Conservation (phyloP, 2,888 invertebrate species). For the Criorhina ranunculi region DNA sequence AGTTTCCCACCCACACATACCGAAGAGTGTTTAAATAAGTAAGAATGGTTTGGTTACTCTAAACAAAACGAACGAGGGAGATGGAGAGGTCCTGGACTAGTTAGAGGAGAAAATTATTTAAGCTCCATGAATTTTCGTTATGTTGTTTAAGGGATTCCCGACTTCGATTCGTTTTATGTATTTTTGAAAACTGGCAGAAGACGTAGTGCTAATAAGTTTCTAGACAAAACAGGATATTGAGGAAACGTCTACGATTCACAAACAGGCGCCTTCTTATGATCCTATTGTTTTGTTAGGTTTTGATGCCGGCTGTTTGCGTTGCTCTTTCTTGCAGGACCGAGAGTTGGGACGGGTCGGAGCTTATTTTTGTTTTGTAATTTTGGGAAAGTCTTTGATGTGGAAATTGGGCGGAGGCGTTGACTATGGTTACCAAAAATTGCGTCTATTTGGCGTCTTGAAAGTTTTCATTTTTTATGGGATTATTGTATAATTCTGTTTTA, state of each 20-base stretch:
- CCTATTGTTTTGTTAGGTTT: conserved; percentile 50
- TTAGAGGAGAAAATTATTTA: conserved; percentile 62
- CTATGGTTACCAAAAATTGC: conserved; percentile 28
- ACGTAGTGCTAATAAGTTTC: conserved; percentile 69
- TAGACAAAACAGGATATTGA: conserved; percentile 73
- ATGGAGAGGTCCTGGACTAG: background rate
- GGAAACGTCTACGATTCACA: conserved; percentile 61
- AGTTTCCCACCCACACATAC: conserved; percentile 12
- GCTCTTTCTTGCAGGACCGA: background rate
- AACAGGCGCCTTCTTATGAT: conserved; percentile 67
- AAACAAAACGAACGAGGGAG: background rate
- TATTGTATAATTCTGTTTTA: conserved; percentile 60
- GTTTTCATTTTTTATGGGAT: conserved; percentile 64
- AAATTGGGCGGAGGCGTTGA: conserved; percentile 33
- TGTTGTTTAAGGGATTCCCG: conserved; percentile 33
- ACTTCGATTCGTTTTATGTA: conserved; percentile 43
- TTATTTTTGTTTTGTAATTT: conserved; percentile 56
- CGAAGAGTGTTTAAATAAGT: conserved; percentile 61
- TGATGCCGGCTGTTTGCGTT: conserved; percentile 41
- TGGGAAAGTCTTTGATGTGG: conserved; percentile 54
- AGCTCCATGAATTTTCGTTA: conserved; percentile 67
- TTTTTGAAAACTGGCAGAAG: conserved; percentile 34
- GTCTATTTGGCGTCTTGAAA: conserved; percentile 66
- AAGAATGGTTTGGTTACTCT: conserved; percentile 48
- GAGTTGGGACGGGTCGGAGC: conserved; percentile 9